These are phyloP conservation scores for Caenorhabditis macrosperma DNA, from an alignment of 2,888 invertebrate genomes.

Conservation along the genomic window DNA sequence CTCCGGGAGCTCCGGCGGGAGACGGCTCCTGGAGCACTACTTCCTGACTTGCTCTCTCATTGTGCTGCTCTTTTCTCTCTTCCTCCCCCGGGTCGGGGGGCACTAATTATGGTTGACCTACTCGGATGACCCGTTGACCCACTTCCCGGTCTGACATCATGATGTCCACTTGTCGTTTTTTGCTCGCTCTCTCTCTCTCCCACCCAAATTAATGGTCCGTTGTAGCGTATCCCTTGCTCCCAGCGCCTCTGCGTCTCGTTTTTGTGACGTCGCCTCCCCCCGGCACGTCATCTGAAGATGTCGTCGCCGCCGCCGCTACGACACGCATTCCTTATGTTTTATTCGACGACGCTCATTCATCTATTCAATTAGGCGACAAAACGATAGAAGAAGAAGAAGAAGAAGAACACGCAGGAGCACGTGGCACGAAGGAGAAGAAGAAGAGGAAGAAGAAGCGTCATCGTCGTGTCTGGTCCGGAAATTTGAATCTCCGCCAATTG, in stretches of 20 bases:
- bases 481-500: conserved; percentile 14
- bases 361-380: conserved; percentile 40
- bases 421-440: conserved; percentile 9
- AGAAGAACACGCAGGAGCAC: neutral
- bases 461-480: conserved; percentile 32
- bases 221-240: conserved; percentile 31
- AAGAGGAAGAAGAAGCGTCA: too few relatives aligned
- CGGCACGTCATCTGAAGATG: conserved; percentile 41
- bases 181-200: conserved; percentile 13
- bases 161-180: conserved; percentile 30
- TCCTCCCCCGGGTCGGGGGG: neutral
- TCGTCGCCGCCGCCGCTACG: conserved; percentile 21
- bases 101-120: conserved; percentile 19
- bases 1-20: too few relatives aligned
- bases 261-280: conserved; percentile 36
- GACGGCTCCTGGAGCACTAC: too few relatives aligned
- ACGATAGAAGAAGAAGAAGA: neutral
- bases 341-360: conserved; percentile 20
- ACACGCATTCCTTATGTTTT: conserved; percentile 54
- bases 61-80: neutral
- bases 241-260: conserved; percentile 29
- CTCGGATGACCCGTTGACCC: conserved; percentile 36
- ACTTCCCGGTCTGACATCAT: conserved; percentile 51
- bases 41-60: neutral
- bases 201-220: conserved; percentile 52